phyloP scores from a whole-genome alignment of 1,140 invertebrate genomes.

The Hydropsyche tenuis region DNA sequence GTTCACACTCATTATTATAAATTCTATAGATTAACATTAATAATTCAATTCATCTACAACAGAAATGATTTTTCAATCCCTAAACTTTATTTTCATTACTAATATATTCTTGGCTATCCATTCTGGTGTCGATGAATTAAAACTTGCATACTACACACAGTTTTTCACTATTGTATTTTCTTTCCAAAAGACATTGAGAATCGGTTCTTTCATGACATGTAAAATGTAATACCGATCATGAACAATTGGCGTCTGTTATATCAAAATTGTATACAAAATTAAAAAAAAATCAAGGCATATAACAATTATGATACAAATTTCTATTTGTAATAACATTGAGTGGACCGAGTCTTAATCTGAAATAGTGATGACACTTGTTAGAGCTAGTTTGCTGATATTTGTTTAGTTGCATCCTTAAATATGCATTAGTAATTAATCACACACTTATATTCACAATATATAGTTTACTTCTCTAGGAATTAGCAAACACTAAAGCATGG shows the following conservation, averaged over 20 bases:
- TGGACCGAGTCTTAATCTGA: conserved; percentile 37
- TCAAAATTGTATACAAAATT: conserved; percentile 43
- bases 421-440: conserved; percentile 8
- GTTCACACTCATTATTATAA: conserved; percentile 6
- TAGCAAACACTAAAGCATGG: conserved; percentile 8
- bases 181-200: conserved; percentile 28
- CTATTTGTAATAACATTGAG: conserved; percentile 17
- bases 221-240: conserved; percentile 7
- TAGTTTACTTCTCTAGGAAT: background rate
- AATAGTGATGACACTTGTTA: conserved; percentile 7
- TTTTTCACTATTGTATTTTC: conserved; percentile 26
- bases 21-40: background rate
- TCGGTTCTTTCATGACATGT: conserved; percentile 37
- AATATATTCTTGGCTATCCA: conserved; percentile 17
- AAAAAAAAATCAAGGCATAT: conserved; percentile 43
- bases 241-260: conserved; percentile 38
- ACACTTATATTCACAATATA: conserved; percentile 25
- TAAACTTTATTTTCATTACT: background rate
- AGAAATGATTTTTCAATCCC: background rate
- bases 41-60: conserved; percentile 10
- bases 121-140: conserved; percentile 12
- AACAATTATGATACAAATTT: conserved; percentile 20
- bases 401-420: conserved; percentile 34
- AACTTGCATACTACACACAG: conserved; percentile 9
- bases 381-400: conserved; percentile 31